Evolutionary conservation across 2,888 invertebrate genomes (phyloP), one percentile per base, ranked within the genome.

Genomic region (Lasioglossum calceatum): DNA sequence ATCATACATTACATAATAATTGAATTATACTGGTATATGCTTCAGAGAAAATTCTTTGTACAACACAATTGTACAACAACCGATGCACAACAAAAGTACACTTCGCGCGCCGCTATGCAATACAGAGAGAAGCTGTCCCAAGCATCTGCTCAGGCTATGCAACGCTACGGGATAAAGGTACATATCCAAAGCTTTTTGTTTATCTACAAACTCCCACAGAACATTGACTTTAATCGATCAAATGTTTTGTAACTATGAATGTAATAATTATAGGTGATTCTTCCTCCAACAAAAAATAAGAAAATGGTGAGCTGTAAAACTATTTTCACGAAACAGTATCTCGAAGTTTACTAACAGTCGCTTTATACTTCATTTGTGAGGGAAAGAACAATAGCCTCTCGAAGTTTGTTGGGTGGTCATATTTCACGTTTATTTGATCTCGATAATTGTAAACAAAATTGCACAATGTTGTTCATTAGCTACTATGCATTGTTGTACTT

Each of bases 81-180:
- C 75, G 99, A 99, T 96, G 98, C 99, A 32, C 98, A 99, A 92
- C 98, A 99, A 95, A 99, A 99, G 95, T 99, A 99, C 95, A 98
- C 98, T 94, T 99, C 99, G 3, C 96, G 99, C 84, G 98, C 99
- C 76, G 99, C 99, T 1, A 97, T 98, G 93, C 96, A 99, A 93
- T 99, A 99, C 95, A 97, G 97, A 92, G 99, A 99, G 92, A 99
- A 99, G 95, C 96, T 99, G 86, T 96, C 97, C 88, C 96, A 97
- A 80, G 95, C 97, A 92, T 98, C 99, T n/a, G 96, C 97, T 89
- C 98, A 98, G 94, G 98, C 99, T 23, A 98, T 99, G 97, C 97
- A 97, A 95, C 96, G 97, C 58, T 97, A 98, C 95, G 98, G 98
- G 81, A 98, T 97, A 71, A 97, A 98, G 97, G 98, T 99, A 96